Evolutionary conservation across 2,888 invertebrate species (phyloP).

Genomic region (Pammene aurita): DNA sequence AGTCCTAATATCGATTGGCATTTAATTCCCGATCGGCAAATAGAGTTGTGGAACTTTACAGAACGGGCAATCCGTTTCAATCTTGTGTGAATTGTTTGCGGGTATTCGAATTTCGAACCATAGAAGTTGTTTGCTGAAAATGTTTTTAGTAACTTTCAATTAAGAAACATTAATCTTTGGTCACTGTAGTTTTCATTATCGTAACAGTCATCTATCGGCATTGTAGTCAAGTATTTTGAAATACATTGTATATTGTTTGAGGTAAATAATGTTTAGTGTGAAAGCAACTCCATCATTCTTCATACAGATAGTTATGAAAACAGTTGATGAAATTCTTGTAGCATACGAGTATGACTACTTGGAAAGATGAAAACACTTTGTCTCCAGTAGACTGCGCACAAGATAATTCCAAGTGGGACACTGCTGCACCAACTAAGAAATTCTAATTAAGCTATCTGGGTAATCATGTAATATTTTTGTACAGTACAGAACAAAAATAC

Average conservation of each 20-base stretch:
- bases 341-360: no score
- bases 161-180: constrained; percentile 23
- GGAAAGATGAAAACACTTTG: no score
- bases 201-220: not conserved
- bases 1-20: constrained; percentile 34
- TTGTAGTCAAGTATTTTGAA: not conserved
- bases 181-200: not conserved
- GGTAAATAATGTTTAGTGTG: no score
- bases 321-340: no score
- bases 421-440: no score
- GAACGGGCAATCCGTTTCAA: constrained; percentile 42
- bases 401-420: no score
- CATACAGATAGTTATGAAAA: no score
- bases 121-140: constrained; percentile 36
- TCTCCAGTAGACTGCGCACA: no score
- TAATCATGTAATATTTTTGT: no score
- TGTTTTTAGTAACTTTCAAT: constrained; percentile 39
- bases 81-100: constrained; percentile 41
- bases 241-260: not conserved
- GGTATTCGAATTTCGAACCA: constrained; percentile 38
- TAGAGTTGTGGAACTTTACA: constrained; percentile 38
- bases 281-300: no score
- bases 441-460: no score
- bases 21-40: constrained; percentile 25
- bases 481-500: not conserved